A percentile compares a stretch with the other conserved stretches of the same genome.
These are phyloP conservation scores for Diuraphis noxia DNA, from an alignment of 1,140 invertebrate species.

Conservation along the genomic window DNA sequence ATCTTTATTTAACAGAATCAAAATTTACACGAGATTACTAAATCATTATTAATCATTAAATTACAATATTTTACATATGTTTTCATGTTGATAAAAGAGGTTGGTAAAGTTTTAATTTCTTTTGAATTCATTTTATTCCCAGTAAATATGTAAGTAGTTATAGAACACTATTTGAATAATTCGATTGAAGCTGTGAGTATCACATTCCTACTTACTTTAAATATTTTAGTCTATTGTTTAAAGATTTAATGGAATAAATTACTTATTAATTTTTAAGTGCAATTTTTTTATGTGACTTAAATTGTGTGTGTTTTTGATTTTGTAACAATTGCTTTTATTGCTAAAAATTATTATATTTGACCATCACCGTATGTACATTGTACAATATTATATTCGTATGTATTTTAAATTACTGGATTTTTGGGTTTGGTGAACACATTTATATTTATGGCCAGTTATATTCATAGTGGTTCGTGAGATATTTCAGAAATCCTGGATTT, in stretches of 20 bases:
- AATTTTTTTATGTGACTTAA: background rate
- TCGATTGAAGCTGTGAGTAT: background rate
- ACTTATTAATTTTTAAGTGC: background rate
- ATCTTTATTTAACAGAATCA: background rate
- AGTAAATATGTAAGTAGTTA: background rate
- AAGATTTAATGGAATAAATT: background rate
- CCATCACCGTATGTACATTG: no score
- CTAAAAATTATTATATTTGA: background rate
- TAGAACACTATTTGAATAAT: background rate
- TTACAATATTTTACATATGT: background rate
- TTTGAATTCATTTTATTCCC: background rate
- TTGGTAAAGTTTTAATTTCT: background rate
- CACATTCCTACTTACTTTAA: background rate
- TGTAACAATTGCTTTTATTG: background rate
- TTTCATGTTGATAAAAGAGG: background rate
- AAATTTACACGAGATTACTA: background rate
- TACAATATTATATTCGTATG: background rate
- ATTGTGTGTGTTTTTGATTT: background rate
- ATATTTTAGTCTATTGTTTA: background rate
- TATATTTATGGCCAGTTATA: conserved; percentile 36
- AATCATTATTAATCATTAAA: background rate
- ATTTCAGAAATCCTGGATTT: background rate
- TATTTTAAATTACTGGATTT: background rate
- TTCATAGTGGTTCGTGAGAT: background rate
- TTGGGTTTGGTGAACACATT: background rate